Percentiles rank a stretch among this genome's conserved stretches.
Conservation (phyloP, 2,113 vertebrate species). For the Channa maculata region DNA sequence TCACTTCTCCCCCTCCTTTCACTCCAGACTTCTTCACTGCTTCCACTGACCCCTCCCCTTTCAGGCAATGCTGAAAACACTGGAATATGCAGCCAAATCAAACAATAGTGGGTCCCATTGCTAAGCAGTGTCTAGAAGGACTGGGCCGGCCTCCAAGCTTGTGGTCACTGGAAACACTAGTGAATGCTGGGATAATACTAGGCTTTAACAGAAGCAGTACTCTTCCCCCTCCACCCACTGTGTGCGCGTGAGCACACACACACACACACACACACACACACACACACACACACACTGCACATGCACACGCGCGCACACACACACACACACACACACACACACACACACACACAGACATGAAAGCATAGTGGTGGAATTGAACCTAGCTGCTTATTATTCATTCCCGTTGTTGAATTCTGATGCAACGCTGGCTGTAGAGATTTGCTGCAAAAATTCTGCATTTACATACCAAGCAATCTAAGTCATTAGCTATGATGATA, state of each 20-base stretch:
- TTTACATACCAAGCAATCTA: background rate
- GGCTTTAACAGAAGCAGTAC: slow-evolving; percentile 69
- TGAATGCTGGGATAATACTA: slow-evolving; percentile 77
- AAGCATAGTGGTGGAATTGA: slow-evolving; percentile 14
- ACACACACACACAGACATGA: slow-evolving; percentile 30
- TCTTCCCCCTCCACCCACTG: slow-evolving; percentile 36
- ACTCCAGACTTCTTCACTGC: slow-evolving; percentile 74
- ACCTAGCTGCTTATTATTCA: slow-evolving; percentile 26
- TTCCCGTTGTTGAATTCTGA: slow-evolving; percentile 31
- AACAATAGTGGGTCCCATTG: slow-evolving; percentile 85
- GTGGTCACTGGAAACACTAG: slow-evolving; percentile 76
- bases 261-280: slow-evolving; percentile 42
- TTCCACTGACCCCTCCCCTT: slow-evolving; percentile 74
- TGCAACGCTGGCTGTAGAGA: slow-evolving; percentile 34
- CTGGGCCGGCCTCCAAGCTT: slow-evolving; percentile 85
- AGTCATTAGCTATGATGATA: slow-evolving; percentile 1
- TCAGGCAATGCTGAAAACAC: slow-evolving; percentile 84
- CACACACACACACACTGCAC: slow-evolving; percentile 11
- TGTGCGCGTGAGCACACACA: slow-evolving; percentile 39
- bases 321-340: slow-evolving; percentile 24
- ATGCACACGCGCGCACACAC: slow-evolving; percentile 47
- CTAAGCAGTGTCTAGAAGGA: slow-evolving; percentile 85
- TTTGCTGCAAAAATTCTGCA: slow-evolving; percentile 16
- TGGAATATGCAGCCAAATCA: slow-evolving; percentile 83
- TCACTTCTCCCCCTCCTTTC: slow-evolving; percentile 55